Base-by-base conservation (phyloP, 53 echinoderm and acorn worm genomes). In the Pentamera pediparva region DNA sequence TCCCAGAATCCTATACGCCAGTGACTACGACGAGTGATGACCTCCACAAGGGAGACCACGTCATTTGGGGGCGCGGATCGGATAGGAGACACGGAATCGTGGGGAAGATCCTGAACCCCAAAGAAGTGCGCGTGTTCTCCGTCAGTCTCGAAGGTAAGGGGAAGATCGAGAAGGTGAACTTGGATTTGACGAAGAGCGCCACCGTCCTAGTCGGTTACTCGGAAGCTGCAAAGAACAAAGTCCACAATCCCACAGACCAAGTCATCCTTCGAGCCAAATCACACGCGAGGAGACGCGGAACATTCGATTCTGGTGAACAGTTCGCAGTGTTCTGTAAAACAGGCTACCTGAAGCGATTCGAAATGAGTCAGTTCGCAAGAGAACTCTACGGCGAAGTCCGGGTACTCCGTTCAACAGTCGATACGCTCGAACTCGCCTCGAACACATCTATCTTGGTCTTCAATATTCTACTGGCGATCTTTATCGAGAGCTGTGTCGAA, bases 151-250 rank as follows among this genome's bases (percentile, higher is more conserved):
- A 67, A n/a, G 67, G 67, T 5, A 67, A 67, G 41, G 30, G 31
- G 6, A 47, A 67, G 30, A 67, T 67, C 4, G 39, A 30, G 7
- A 39, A 67, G 30, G 26, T 45, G 11, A 67, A 30, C 1, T 24
- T 67, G 11, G 67, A 43, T 47, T 67, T 67, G 15, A 67, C 47
- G 2, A 67, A 67, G 10, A 67, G 43, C 67, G 21, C 67, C 67
- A 40, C 45, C 67, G 30, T 30, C 30, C 29, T 67, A 39, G 40
- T 67, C 28, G 67, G 45, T 6, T 67, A 67, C 45, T 39, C 39
- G 15, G 28, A 54, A 8, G 41, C 21, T 24, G 40, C 27, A 15
- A 18, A 67, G 4, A 37, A 43, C 10, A 39, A 39, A 22, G 41
- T 20, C 17, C 30, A 67, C 45, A 45, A 67, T 15, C 37, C 67